Evolutionary conservation across 2,113 vertebrate genomes (phyloP).

Genomic region (Chloebia gouldiae): DNA sequence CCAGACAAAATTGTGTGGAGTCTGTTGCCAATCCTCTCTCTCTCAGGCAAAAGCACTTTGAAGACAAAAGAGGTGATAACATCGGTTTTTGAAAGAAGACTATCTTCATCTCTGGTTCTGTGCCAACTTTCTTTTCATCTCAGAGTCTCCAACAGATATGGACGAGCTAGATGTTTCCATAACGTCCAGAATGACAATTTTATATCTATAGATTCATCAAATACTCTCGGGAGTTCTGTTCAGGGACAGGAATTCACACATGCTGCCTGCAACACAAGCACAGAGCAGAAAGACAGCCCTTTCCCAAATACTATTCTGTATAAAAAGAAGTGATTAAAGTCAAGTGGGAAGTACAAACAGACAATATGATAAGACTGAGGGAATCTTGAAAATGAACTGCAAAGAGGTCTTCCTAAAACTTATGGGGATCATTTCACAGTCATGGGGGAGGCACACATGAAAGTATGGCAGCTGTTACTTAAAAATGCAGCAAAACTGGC

Average conservation of each 20-base stretch:
- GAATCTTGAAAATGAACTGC: neutral
- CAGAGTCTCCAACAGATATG: neutral
- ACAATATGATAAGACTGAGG: neutral
- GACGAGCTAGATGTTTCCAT: neutral
- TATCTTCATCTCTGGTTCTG: neutral
- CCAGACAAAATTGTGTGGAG: neutral
- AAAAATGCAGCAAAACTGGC: neutral
- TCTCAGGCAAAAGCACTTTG: neutral
- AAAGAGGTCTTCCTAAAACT: neutral
- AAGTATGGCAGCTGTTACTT: neutral
- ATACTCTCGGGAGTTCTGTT: neutral
- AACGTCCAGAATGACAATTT: neutral
- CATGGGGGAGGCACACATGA: neutral
- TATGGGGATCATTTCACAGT: neutral
- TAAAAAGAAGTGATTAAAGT: neutral
- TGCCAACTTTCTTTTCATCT: conserved; percentile 1
- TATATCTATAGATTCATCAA: neutral
- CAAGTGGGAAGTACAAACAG: neutral
- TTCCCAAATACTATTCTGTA: neutral
- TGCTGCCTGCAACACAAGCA: neutral
- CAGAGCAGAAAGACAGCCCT: neutral
- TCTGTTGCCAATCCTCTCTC: neutral
- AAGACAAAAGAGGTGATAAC: neutral
- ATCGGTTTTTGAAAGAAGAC: neutral
- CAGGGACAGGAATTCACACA: neutral